Evolutionary conservation across 2,888 invertebrate species (phyloP), one percentile per base, ranked within the genome.

Genomic region (Amblyjoppa fuscipennis): DNA sequence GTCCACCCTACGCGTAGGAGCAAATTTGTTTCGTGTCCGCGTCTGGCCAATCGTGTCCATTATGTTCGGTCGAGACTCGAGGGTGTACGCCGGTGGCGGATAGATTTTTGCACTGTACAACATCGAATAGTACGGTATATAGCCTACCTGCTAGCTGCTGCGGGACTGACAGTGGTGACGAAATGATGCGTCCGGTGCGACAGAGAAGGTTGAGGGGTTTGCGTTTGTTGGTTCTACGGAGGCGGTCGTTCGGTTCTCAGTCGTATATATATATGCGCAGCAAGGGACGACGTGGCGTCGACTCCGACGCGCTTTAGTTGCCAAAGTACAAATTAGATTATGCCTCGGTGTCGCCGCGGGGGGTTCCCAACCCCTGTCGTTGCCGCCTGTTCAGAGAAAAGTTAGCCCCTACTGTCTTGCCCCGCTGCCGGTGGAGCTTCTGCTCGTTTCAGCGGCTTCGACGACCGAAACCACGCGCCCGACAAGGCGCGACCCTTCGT

Each of bases 321-420:
- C 88, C 91, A 83, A 92, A 92, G 90, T 92, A 92, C 92, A 93
- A 93, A 93, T 93, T 92, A 93, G 92, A 93, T 93, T 91, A 93
- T 90, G 90, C 91, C 88, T 84, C 81, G 80, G 87, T 91, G 91
- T 91, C 92, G 91, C 93, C 89, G 89, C 91, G 91, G 92, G 92
- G 92, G 90, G 53, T 28, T 77, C 89, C 88, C 80, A 89, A 84
- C 88, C 88, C 86, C 88, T 84, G 88, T 86, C 82, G 59, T 45
- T 51, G 59, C 64, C 74, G 74, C 70, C 90, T 88, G 90, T 90
- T 89, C 88, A 84, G 90, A 90, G 93, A 93, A 93, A 93, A 93
- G 92, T 93, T 93, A 92, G 90, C 81, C 86, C 89, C 78, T 79
- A 56, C 86, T 73, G 89, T 90, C 89, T 90, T 83, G 66, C 56